These are phyloP conservation scores for Harlomillsia oculata DNA, from an alignment of 1,140 invertebrate species.

Conservation along the genomic window DNA sequence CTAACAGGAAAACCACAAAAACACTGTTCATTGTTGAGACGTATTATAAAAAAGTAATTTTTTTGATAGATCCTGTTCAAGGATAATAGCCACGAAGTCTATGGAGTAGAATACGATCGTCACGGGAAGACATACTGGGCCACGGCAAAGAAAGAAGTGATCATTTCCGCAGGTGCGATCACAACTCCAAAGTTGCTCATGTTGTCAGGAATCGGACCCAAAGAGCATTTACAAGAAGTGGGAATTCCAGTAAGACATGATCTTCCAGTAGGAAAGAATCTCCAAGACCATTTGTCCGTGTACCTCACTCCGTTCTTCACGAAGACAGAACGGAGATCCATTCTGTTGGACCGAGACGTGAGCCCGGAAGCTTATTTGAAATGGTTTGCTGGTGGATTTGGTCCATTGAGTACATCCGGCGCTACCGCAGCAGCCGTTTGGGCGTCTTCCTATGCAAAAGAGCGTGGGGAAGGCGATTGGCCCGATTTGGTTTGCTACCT, in stretches of 20 bases:
- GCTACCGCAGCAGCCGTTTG: conserved; percentile 12
- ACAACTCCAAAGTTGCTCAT: not conserved
- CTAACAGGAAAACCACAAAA: no score
- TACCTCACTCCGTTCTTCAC: conserved; percentile 13
- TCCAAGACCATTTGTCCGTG: conserved; percentile 40
- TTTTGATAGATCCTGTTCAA: conserved; percentile 40
- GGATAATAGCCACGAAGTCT: no score
- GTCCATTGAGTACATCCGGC: conserved; percentile 8
- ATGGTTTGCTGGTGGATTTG: conserved; percentile 34
- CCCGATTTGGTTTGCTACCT: conserved; percentile 14
- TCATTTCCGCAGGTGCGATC: not conserved
- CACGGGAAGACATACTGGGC: no score
- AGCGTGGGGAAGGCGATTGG: conserved; percentile 16
- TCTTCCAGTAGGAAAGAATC: conserved; percentile 19
- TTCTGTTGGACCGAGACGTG: conserved; percentile 1
- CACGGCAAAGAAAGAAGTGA: no score
- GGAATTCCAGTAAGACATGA: no score
- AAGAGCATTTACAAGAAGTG: not conserved
- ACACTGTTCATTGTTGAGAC: no score
- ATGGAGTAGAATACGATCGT: no score
- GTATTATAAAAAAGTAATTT: not conserved
- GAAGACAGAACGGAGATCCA: not conserved
- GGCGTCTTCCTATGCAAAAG: conserved; percentile 7
- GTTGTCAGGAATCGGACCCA: not conserved
- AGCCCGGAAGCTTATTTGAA: conserved; percentile 6